Base-by-base conservation (phyloP, 2,113 vertebrate genomes). In the Vanacampus margaritifer region DNA sequence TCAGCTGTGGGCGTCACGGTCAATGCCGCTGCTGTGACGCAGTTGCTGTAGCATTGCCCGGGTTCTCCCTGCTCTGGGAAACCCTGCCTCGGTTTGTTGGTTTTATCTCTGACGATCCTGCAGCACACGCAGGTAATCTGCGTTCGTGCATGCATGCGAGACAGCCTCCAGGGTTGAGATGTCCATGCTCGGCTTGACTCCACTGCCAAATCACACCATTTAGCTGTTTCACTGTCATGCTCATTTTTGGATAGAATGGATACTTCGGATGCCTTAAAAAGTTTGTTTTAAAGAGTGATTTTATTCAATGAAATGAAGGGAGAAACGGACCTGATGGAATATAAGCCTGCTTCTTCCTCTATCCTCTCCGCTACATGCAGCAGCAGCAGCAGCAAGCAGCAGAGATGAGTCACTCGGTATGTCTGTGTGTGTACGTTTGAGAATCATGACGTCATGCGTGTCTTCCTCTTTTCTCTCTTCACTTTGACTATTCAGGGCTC, bases 41-140 rank as follows among this genome's bases (percentile, higher is more conserved):
- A 64, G 75, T 80, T 83, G 76, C 84, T 81, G 79, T 83, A 87
- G 83, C 81, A 72, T 71, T 74, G 76, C 80, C 64, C 68, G 82
- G 85, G 87, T 82, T 78, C 87, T 84, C 75, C 86, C 85, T 79
- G 68, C 84, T 59, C 67, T 84, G 90, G 89, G 88, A 92, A 85
- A 91, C 88, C 90, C 87, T 86, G 77, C 76, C 69, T 83, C 17
- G 17, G 71, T n/a, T 74, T 59, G 57, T 76, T 76, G 67, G 17
- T 35, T n/a, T 64, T 53, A 65, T 84, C 74, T 74, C 58, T 50
- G 75, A 65, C 59, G 75, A 5, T 83, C 64, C 66, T 65, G 12
- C 69, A 73, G 65, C 71, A 81, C 60, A 43, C n/a, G 43, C 48
- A 59, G 7, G 8, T 41, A 64, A 69, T 32, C 35, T 41, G 58